Conservation (phyloP, 1,140 invertebrate species). For the Neodiprion fabricii region DNA sequence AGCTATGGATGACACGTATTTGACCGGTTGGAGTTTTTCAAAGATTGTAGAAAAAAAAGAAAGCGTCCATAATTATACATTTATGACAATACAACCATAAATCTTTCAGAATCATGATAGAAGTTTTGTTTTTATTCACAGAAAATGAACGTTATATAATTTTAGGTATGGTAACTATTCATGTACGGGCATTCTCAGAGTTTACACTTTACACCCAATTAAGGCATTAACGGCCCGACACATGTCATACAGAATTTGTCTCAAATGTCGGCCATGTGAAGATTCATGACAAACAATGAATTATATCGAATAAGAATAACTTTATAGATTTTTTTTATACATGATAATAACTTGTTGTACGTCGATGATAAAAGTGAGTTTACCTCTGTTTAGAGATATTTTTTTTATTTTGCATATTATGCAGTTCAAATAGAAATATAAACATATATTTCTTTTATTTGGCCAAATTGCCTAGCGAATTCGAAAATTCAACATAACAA, state of each 20-base stretch:
- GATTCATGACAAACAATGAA: not conserved
- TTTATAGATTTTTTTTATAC: too few relatives aligned
- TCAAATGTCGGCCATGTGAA: not conserved
- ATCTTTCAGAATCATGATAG: not conserved
- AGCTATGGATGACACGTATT: not conserved
- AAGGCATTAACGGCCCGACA: not conserved
- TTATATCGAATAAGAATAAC: too few relatives aligned
- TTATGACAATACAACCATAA: not conserved
- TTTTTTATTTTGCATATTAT: too few relatives aligned
- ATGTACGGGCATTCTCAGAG: too few relatives aligned
- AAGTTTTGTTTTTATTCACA: too few relatives aligned
- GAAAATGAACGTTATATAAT: too few relatives aligned
- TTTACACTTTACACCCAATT: too few relatives aligned
- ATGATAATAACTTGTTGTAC: not conserved
- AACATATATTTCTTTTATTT: not conserved
- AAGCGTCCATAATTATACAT: not conserved
- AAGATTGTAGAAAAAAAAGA: not conserved
- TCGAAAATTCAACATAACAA: not conserved
- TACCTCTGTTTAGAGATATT: not conserved
- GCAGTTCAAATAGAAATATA: not conserved
- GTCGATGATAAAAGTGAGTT: not conserved
- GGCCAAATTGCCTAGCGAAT: not conserved
- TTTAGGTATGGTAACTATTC: too few relatives aligned
- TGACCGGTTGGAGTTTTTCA: not conserved
- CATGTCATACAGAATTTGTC: not conserved